phyloP scores from a whole-genome alignment of 1,140 invertebrate genomes.

The Drosophila setifemur region DNA sequence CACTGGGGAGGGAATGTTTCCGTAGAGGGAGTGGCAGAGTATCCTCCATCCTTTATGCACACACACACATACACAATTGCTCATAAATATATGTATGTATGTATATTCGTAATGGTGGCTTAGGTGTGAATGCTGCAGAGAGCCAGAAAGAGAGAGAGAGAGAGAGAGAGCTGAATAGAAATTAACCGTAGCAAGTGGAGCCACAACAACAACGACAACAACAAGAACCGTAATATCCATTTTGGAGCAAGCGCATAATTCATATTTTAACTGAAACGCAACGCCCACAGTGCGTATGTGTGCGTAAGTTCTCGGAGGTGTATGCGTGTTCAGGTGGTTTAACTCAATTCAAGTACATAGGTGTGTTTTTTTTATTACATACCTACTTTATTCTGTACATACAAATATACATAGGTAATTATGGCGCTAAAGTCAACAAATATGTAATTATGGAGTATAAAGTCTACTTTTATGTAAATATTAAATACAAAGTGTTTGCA shows the following conservation, averaged over 20 bases:
- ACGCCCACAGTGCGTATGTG: conserved; percentile 40
- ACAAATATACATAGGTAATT: too few relatives aligned
- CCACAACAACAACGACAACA: conserved; percentile 43
- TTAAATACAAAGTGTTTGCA: too few relatives aligned
- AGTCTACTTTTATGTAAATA: too few relatives aligned
- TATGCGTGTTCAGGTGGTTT: conserved; percentile 17
- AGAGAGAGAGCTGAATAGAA: conserved; percentile 33
- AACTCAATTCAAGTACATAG: background rate
- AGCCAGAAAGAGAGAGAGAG: background rate
- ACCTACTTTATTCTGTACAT: too few relatives aligned
- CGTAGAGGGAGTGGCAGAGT: conserved; percentile 10
- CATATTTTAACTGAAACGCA: conserved; percentile 52
- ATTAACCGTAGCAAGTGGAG: conserved; percentile 44
- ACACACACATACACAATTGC: too few relatives aligned
- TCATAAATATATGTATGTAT: conserved; percentile 1
- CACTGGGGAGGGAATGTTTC: conserved; percentile 10
- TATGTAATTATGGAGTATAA: too few relatives aligned
- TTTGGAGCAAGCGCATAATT: conserved; percentile 70
- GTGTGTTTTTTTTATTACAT: background rate
- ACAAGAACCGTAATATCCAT: conserved; percentile 32
- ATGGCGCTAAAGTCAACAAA: too few relatives aligned
- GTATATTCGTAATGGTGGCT: conserved; percentile 23
- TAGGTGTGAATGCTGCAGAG: conserved; percentile 29
- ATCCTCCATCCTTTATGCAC: conserved; percentile 4
- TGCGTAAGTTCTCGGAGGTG: background rate